These are phyloP conservation scores for Rhodinocichla rosea DNA, from an alignment of 2,113 vertebrate genomes.

Conservation along the genomic window DNA sequence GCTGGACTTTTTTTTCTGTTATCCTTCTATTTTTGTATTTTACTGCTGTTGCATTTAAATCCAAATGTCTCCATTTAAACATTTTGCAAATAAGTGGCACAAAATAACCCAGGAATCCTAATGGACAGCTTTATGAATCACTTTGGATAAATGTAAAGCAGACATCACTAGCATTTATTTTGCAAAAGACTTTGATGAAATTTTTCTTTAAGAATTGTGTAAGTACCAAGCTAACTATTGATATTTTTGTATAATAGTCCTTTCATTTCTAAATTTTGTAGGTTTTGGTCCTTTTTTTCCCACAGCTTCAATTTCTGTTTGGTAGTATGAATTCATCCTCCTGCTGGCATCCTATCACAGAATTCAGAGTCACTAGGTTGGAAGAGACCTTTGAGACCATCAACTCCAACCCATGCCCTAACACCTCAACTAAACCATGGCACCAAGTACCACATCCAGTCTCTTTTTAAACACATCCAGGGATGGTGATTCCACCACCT, in stretches of 20 bases:
- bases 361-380: neutral
- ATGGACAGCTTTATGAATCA: neutral
- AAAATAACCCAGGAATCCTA: neutral
- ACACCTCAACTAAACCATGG: neutral
- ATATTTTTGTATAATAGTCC: neutral
- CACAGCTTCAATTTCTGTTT: neutral
- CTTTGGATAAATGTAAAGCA: neutral
- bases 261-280: neutral
- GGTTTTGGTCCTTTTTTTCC: accelerated
- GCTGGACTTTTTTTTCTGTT: neutral
- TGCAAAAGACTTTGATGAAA: neutral
- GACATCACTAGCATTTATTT: neutral
- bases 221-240: neutral
- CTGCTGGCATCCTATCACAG: neutral
- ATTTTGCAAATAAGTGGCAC: neutral
- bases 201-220: neutral
- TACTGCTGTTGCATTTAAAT: neutral
- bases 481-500: no score
- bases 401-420: no score
- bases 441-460: neutral
- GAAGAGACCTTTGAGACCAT: neutral
- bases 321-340: neutral
- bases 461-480: neutral
- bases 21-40: neutral
- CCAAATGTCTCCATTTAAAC: neutral